Conservation (phyloP, 2,888 invertebrate species). For the Lithophane socia region DNA sequence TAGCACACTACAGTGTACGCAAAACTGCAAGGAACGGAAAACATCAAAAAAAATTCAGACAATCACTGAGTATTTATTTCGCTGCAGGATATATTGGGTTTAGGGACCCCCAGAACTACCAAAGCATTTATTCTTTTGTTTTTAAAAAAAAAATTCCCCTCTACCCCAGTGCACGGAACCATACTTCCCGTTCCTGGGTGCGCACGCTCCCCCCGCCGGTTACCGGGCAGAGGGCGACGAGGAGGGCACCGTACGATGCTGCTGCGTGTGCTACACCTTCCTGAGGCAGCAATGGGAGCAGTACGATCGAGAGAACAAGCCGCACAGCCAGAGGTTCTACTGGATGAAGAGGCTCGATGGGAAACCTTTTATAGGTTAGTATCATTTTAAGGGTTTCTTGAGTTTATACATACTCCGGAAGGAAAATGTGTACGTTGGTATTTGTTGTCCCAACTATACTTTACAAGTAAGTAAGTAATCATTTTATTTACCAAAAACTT, state of each 20-base stretch:
- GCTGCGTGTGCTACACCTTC: conserved; percentile 96
- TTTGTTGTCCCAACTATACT: background rate
- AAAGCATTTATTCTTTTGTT: background rate
- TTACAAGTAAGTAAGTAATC: no score
- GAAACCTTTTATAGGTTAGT: conserved; percentile 94
- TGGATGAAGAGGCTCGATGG: conserved; percentile 98
- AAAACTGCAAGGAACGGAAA: background rate
- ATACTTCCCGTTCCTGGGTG: conserved; percentile 97
- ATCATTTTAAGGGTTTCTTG: background rate
- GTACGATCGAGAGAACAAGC: conserved; percentile 96
- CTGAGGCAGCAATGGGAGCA: conserved; percentile 98
- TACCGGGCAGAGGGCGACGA: conserved; percentile 89
- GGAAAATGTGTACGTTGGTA: background rate
- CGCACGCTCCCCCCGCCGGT: conserved; percentile 96
- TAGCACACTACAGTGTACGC: background rate
- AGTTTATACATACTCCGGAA: background rate
- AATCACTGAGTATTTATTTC: background rate
- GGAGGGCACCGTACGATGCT: conserved; percentile 92
- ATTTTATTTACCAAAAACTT: no score
- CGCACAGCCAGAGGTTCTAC: conserved; percentile 96
- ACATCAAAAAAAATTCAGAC: no score
- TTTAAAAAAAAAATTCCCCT: conserved; percentile 9
- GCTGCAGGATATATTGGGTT: background rate
- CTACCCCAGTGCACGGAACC: conserved; percentile 91
- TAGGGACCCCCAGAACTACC: background rate